These are phyloP conservation scores for Brenthis hecate DNA, from an alignment of 2,888 invertebrate species.

Conservation along the genomic window DNA sequence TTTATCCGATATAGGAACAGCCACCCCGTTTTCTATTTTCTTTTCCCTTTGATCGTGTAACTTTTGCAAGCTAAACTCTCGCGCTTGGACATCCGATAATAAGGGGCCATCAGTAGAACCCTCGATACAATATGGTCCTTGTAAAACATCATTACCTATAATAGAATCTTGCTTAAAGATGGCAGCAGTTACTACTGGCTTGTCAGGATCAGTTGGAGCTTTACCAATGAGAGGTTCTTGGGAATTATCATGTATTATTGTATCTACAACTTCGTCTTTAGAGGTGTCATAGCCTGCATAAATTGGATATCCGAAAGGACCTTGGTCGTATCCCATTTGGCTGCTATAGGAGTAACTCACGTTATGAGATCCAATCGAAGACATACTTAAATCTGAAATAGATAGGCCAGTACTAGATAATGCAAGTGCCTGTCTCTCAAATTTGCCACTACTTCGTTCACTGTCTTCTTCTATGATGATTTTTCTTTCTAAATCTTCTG, in stretches of 20 bases:
- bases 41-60: constrained; percentile 68
- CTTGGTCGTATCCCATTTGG: constrained; percentile 89
- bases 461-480: constrained; percentile 60
- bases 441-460: constrained; percentile 58
- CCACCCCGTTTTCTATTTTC: constrained; percentile 69
- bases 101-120: constrained; percentile 78
- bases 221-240: constrained; percentile 77
- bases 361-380: constrained; percentile 87
- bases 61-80: constrained; percentile 72
- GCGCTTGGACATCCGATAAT: constrained; percentile 76
- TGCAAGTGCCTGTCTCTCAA: constrained; percentile 73
- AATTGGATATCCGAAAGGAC: constrained; percentile 86
- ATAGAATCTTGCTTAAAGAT: constrained; percentile 85
- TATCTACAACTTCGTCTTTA: constrained; percentile 61
- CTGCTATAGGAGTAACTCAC: constrained; percentile 90
- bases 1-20: constrained; percentile 61
- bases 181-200: constrained; percentile 87
- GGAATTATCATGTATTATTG: constrained; percentile 69
- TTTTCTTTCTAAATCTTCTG: constrained; percentile 67
- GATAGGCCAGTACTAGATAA: constrained; percentile 89
- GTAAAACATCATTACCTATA: constrained; percentile 69
- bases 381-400: constrained; percentile 90
- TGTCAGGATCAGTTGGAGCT: constrained; percentile 78
- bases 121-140: constrained; percentile 76
- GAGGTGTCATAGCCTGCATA: constrained; percentile 82